These are phyloP conservation scores for Acrobeloides nanus DNA, from an alignment of 2,888 invertebrate genomes.

Conservation along the genomic window DNA sequence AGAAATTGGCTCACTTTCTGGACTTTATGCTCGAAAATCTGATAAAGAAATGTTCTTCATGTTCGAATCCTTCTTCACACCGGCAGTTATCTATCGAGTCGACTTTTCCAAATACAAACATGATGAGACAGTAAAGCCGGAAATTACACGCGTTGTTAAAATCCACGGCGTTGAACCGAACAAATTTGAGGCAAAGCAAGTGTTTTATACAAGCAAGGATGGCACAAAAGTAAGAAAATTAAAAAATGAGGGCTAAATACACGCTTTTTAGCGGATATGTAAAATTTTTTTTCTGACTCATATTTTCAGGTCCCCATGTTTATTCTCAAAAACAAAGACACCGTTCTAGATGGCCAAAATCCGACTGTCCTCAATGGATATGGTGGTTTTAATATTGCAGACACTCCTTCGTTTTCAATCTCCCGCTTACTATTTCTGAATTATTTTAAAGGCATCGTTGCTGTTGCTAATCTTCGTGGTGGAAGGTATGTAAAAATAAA, in stretches of 20 bases:
- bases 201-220: slow-evolving; percentile 86
- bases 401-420: slow-evolving; percentile 81
- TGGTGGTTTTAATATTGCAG: slow-evolving; percentile 67
- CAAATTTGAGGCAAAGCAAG: slow-evolving; percentile 75
- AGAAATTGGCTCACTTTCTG: slow-evolving; percentile 72
- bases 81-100: slow-evolving; percentile 76
- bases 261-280: too few species aligned
- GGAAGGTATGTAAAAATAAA: slow-evolving; percentile 68
- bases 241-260: background rate
- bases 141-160: slow-evolving; percentile 74
- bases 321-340: slow-evolving; percentile 61
- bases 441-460: slow-evolving; percentile 78
- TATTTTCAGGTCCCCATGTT: slow-evolving; percentile 75
- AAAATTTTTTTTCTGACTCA: background rate
- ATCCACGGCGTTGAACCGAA: slow-evolving; percentile 73
- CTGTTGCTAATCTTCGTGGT: slow-evolving; percentile 86
- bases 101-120: slow-evolving; percentile 66
- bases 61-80: slow-evolving; percentile 86
- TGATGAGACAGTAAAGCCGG: slow-evolving; percentile 53
- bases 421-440: slow-evolving; percentile 79
- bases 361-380: slow-evolving; percentile 76
- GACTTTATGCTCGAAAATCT: slow-evolving; percentile 72
- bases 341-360: slow-evolving; percentile 25
- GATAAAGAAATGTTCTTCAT: slow-evolving; percentile 68
- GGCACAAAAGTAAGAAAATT: slow-evolving; percentile 65